These are phyloP conservation scores for Eupsittula cactorum DNA, from an alignment of 2,113 vertebrate genomes.

Conservation along the genomic window DNA sequence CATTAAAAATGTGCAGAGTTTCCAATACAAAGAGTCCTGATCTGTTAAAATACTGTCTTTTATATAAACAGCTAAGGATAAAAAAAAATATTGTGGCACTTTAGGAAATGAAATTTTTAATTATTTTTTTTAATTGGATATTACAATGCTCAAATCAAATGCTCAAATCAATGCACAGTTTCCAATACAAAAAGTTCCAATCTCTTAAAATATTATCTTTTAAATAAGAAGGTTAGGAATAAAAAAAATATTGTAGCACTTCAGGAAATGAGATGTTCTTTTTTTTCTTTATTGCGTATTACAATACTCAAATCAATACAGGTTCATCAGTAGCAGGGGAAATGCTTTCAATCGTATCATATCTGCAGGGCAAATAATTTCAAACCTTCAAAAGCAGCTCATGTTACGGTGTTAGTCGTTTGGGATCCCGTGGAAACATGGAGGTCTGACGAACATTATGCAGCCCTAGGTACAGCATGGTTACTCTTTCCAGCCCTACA, in stretches of 20 bases:
- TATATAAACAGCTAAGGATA: conserved; percentile 52
- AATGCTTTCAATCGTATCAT: not conserved
- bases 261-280: conserved; percentile 23
- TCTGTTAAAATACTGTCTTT: conserved; percentile 57
- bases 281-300: conserved; percentile 50
- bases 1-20: conserved; percentile 62
- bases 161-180: not conserved
- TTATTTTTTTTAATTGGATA: conserved; percentile 17
- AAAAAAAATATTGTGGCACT: conserved; percentile 61
- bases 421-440: conserved; percentile 98
- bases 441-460: conserved; percentile 97
- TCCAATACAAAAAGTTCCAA: conserved; percentile 50
- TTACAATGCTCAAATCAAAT: conserved; percentile 13
- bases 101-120: conserved; percentile 7
- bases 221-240: conserved; percentile 53
- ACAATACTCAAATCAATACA: conserved; percentile 33
- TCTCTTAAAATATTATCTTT: conserved; percentile 57
- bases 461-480: conserved; percentile 95
- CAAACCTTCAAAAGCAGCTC: not conserved
- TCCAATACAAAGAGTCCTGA: conserved; percentile 49
- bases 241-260: conserved; percentile 67
- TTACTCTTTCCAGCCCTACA: conserved; percentile 94
- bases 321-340: conserved; percentile 26
- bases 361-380: not conserved
- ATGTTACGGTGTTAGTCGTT: conserved; percentile 92